Evolutionary conservation across 2,888 invertebrate genomes (phyloP).

Genomic region (Andricus quercusramuli): DNA sequence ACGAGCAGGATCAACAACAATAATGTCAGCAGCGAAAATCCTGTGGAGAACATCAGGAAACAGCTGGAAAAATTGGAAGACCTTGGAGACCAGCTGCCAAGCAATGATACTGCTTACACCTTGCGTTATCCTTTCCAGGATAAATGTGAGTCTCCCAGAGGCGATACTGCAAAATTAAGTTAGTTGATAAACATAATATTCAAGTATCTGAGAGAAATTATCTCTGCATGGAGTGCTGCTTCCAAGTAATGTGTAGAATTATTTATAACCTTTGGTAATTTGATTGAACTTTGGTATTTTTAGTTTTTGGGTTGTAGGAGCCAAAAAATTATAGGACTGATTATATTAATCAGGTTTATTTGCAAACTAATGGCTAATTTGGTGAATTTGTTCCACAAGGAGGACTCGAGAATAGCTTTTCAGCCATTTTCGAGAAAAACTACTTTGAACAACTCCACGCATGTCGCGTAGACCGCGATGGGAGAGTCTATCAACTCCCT

Average conservation of each 20-base stretch:
- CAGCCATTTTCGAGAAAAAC: no score
- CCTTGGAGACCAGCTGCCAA: conserved; percentile 89
- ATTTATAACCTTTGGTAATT: not conserved
- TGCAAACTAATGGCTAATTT: not conserved
- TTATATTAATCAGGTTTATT: not conserved
- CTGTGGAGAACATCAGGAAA: conserved; percentile 88
- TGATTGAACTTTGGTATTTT: no score
- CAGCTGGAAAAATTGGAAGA: conserved; percentile 91
- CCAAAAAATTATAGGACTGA: not conserved
- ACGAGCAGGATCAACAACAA: conserved; percentile 69
- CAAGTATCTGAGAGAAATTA: conserved; percentile 20
- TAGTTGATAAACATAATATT: conserved; percentile 33
- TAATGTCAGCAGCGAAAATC: conserved; percentile 76
- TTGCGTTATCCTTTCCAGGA: conserved; percentile 90
- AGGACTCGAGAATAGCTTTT: no score
- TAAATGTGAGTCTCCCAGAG: conserved; percentile 79
- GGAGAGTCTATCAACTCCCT: no score
- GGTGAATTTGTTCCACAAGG: no score
- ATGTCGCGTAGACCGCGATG: no score
- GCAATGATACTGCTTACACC: conserved; percentile 87
- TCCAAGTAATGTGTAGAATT: not conserved
- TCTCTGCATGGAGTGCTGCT: conserved; percentile 7
- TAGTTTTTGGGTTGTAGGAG: no score
- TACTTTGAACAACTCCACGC: no score
- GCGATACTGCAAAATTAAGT: conserved; percentile 40